A percentile compares a stretch with the other conserved stretches of the same genome.
These are phyloP conservation scores for Salvelinus sp. DNA, from an alignment of 2,113 vertebrate genomes.

Conservation along the genomic window DNA sequence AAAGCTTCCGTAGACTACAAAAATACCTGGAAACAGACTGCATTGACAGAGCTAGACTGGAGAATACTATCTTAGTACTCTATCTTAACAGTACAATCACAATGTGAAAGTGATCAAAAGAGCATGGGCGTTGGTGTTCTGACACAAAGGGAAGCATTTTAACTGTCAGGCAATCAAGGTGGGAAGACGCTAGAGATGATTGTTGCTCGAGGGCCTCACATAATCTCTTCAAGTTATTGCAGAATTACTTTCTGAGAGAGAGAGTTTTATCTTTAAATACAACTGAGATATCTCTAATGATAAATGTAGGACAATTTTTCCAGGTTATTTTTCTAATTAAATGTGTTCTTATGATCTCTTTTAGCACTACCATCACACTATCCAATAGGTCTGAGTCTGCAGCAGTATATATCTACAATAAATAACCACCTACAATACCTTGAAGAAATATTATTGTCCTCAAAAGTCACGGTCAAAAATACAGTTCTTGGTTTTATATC, in stretches of 20 bases:
- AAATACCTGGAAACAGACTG: background rate
- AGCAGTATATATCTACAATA: background rate
- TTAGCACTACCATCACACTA: background rate
- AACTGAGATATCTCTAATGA: background rate
- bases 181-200: constrained; percentile 18
- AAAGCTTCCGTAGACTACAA: constrained; percentile 27
- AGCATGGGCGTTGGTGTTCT: constrained; percentile 17
- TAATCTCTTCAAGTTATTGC: constrained; percentile 41
- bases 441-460: no score
- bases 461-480: background rate
- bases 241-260: constrained; percentile 15
- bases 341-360: background rate
- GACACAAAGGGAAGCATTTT: constrained; percentile 29
- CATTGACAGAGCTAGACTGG: constrained; percentile 17
- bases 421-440: no score
- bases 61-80: constrained; percentile 16
- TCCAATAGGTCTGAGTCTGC: background rate
- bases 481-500: background rate
- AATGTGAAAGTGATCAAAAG: constrained; percentile 40
- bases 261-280: constrained; percentile 13
- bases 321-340: background rate
- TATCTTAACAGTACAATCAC: constrained; percentile 23
- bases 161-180: constrained; percentile 33
- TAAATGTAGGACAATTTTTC: background rate
- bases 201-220: constrained; percentile 36